A percentile compares a stretch with the other conserved stretches of the same genome.
phyloP scores from a whole-genome alignment of 2,113 vertebrate species.

The Hydrochoerus hydrochaeris region DNA sequence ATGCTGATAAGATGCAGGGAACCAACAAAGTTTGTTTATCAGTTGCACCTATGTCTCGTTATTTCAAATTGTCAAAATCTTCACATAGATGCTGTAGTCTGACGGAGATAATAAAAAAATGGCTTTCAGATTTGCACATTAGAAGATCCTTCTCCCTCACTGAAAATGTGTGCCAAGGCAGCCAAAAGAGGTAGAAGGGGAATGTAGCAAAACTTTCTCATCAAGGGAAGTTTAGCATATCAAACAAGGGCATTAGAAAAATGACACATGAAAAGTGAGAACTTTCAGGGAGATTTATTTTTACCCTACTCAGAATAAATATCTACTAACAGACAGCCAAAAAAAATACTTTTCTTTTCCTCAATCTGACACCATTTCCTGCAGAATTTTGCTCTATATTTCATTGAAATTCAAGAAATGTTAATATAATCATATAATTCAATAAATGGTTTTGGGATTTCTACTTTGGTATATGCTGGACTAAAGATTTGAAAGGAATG shows the following conservation, averaged over 20 bases:
- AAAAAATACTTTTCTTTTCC: not conserved
- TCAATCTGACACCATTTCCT: constrained; percentile 48
- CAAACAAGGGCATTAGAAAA: constrained; percentile 51
- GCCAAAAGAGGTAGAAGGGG: not conserved
- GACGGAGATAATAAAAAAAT: constrained; percentile 47
- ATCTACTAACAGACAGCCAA: not conserved
- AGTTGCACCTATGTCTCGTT: constrained; percentile 10
- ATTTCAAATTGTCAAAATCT: constrained; percentile 57
- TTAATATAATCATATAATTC: constrained; percentile 3
- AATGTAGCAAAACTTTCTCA: constrained; percentile 58
- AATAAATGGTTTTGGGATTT: not conserved
- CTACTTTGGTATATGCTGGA: not conserved
- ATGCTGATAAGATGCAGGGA: not conserved
- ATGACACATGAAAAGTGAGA: constrained; percentile 46
- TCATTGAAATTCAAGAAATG: constrained; percentile 39
- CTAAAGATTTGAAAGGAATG: not conserved
- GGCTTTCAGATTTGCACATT: not conserved
- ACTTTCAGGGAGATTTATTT: constrained; percentile 34
- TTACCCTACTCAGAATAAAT: constrained; percentile 53
- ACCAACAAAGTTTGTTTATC: constrained; percentile 49
- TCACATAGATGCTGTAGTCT: not conserved
- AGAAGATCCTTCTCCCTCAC: not conserved
- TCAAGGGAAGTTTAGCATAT: constrained; percentile 63
- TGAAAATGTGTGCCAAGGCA: constrained; percentile 45
- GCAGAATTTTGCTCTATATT: constrained; percentile 46